Conservation (phyloP, 2,888 invertebrate species). For the Zaprionus lineosus region DNA sequence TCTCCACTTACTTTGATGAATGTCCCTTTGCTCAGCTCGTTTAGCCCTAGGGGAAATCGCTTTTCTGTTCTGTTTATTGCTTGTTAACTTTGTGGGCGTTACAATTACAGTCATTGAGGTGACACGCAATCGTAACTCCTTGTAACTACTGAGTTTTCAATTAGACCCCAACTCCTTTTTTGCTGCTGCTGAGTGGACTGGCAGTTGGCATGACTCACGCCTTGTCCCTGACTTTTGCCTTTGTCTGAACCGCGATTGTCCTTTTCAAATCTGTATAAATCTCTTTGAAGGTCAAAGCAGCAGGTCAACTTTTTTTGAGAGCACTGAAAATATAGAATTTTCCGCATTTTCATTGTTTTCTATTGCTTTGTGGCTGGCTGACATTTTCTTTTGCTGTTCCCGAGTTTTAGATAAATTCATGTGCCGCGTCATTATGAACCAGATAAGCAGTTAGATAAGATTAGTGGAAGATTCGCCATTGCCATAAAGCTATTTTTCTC, state of each 20-base stretch:
- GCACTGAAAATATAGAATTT: conserved; percentile 11
- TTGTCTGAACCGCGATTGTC: conserved; percentile 16
- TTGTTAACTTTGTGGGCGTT: conserved; percentile 46
- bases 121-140: conserved; percentile 43
- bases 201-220: conserved; percentile 26
- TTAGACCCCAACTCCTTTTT: conserved; percentile 2
- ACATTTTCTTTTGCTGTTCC: too few relatives aligned
- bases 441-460: conserved; percentile 50
- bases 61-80: conserved; percentile 25
- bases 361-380: too few relatives aligned
- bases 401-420: conserved; percentile 12
- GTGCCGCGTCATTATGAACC: neutral
- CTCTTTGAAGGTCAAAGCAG: conserved; percentile 40
- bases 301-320: conserved; percentile 20
- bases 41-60: neutral
- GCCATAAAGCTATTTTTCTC: too few relatives aligned
- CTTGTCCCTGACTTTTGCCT: conserved; percentile 22
- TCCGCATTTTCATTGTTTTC: conserved; percentile 12
- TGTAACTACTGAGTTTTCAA: conserved; percentile 12
- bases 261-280: conserved; percentile 33
- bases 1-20: conserved; percentile 6
- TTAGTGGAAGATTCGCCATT: conserved; percentile 26
- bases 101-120: conserved; percentile 14
- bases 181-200: too few relatives aligned
- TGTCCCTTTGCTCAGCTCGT: conserved; percentile 10